Percentiles rank a stretch among this genome's conserved stretches.
Evolutionary conservation across 2,113 vertebrate species (phyloP).

Genomic region (Struthidea cinerea): DNA sequence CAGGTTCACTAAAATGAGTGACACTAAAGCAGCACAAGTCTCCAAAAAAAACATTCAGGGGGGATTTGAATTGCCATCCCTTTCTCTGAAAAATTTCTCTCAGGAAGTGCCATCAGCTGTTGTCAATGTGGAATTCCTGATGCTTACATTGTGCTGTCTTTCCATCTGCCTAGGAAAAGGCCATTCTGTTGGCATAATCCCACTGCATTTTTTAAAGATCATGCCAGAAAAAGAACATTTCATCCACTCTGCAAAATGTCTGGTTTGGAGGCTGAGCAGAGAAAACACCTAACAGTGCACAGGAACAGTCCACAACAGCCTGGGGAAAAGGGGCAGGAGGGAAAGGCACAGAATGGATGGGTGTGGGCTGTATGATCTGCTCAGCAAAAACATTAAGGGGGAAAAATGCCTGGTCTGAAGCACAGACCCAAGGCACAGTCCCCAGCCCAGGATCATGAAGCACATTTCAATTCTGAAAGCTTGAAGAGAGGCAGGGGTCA

Average conservation of each 20-base stretch:
- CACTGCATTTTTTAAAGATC: background rate
- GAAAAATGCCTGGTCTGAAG: background rate
- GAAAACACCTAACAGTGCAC: background rate
- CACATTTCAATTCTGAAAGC: background rate
- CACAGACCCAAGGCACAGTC: accelerated
- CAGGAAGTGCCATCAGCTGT: background rate
- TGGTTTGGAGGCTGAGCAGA: background rate
- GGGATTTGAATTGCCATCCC: background rate
- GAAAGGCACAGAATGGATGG: background rate
- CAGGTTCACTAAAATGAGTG: background rate
- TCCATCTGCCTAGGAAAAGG: background rate
- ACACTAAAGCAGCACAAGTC: background rate
- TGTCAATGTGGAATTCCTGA: background rate
- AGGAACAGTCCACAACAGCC: background rate
- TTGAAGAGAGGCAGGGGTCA: background rate
- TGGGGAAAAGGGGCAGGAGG: accelerated
- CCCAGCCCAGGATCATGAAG: background rate
- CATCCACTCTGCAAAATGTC: background rate
- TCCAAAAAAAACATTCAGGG: background rate
- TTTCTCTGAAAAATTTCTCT: background rate
- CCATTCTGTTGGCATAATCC: background rate
- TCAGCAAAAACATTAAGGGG: background rate
- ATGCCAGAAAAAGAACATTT: background rate
- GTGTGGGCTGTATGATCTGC: background rate
- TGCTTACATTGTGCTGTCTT: background rate